These are phyloP conservation scores for Salpingus planirostris DNA, from an alignment of 2,888 invertebrate species.

Conservation along the genomic window DNA sequence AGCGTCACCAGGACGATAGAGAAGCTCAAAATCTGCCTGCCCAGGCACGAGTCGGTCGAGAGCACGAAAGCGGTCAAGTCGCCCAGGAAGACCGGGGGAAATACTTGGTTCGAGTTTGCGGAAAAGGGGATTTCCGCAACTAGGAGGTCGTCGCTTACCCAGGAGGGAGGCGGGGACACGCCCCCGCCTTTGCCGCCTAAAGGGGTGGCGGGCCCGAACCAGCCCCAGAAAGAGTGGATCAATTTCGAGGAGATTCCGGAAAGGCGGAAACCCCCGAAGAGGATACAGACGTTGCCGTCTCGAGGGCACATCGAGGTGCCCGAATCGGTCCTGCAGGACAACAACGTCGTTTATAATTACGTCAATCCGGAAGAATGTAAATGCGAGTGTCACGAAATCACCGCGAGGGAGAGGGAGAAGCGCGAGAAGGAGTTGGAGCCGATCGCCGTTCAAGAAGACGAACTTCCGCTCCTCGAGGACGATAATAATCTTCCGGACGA, in stretches of 20 bases:
- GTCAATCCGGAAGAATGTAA: conserved; percentile 82
- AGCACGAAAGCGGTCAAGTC: conserved; percentile 45
- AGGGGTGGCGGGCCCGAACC: no score
- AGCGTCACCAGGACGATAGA: conserved; percentile 42
- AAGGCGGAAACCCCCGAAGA: conserved; percentile 68
- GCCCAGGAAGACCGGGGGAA: conserved; percentile 39
- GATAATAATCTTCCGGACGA: conserved; percentile 37
- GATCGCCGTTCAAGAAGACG: conserved; percentile 38
- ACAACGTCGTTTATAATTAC: conserved; percentile 58
- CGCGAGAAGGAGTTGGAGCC: conserved; percentile 5
- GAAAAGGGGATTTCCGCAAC: conserved; percentile 49
- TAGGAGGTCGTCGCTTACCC: conserved; percentile 29
- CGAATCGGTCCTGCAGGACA: conserved; percentile 39
- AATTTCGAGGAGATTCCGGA: conserved; percentile 83
- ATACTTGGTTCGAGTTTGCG: conserved; percentile 53
- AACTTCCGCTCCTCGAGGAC: conserved; percentile 45
- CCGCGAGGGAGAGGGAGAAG: conserved; percentile 31
- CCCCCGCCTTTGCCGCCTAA: conserved; percentile 45
- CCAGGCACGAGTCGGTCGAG: conserved; percentile 34
- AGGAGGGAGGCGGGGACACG: conserved; percentile 32
- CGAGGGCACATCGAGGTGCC: conserved; percentile 42
- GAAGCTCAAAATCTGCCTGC: conserved; percentile 62
- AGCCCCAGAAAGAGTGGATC: conserved; percentile 67
- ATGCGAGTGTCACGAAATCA: conserved; percentile 71
- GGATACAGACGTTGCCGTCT: conserved; percentile 71